phyloP scores from a whole-genome alignment of 2,888 invertebrate species.

The Argynnis bischoffii region DNA sequence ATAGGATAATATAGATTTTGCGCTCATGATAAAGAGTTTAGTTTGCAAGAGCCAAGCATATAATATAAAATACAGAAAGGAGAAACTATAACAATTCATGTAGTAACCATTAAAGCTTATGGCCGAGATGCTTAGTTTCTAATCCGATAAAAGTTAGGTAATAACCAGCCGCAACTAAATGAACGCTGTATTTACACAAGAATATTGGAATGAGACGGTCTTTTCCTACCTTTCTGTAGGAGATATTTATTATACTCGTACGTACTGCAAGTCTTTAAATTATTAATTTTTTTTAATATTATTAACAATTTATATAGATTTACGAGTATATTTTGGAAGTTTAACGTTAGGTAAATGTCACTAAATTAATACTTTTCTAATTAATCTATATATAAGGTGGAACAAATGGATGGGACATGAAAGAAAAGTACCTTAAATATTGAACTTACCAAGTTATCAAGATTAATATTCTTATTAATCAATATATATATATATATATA shows the following conservation, averaged over 20 bases:
- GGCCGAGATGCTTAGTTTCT: constrained; percentile 37
- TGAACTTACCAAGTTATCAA: too few relatives aligned
- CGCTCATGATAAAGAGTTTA: background rate
- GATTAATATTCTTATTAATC: too few relatives aligned
- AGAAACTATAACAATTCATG: constrained; percentile 31
- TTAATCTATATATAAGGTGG: too few relatives aligned
- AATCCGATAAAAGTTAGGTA: constrained; percentile 41
- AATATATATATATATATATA: too few relatives aligned
- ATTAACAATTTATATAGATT: too few relatives aligned
- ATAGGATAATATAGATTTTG: too few relatives aligned
- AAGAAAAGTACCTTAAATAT: too few relatives aligned
- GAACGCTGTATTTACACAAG: constrained; percentile 35
- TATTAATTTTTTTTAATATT: too few relatives aligned
- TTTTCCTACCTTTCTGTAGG: constrained; percentile 26
- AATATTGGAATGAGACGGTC: constrained; percentile 22
- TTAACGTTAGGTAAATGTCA: too few relatives aligned
- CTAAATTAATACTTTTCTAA: too few relatives aligned
- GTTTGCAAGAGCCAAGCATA: constrained; percentile 4
- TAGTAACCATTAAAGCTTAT: constrained; percentile 35
- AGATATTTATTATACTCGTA: background rate
- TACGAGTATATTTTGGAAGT: too few relatives aligned
- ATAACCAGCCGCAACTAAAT: constrained; percentile 37
- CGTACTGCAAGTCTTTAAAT: background rate
- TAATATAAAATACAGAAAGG: constrained; percentile 11
- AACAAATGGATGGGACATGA: too few relatives aligned